A percentile compares a stretch with the other conserved stretches of the same genome.
These are phyloP conservation scores for Cardiocondyla obscurior DNA, from an alignment of 1,140 invertebrate species.

Conservation along the genomic window DNA sequence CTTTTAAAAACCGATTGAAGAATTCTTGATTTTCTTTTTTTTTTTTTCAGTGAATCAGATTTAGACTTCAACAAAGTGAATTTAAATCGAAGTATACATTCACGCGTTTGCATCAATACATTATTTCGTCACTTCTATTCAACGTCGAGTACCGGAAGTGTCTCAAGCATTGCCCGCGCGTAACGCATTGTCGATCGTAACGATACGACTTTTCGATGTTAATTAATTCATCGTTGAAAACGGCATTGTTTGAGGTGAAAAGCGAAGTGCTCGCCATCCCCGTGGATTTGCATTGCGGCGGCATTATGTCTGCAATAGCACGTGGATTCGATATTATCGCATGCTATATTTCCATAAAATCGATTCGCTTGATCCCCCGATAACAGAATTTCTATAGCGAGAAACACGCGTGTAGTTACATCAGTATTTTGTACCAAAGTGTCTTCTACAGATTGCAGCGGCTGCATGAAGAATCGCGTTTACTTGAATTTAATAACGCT, in stretches of 20 bases:
- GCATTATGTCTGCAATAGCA: neutral
- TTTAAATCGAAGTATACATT: neutral
- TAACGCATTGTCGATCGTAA: slow-evolving; percentile 19
- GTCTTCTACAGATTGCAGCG: neutral
- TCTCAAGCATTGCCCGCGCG: neutral
- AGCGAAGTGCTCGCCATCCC: neutral
- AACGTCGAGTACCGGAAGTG: neutral
- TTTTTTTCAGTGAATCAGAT: no score
- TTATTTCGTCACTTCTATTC: neutral
- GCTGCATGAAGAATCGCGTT: neutral
- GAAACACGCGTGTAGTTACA: neutral
- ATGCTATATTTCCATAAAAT: slow-evolving; percentile 35
- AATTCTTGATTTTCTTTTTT: no score
- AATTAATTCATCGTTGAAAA: slow-evolving; percentile 29
- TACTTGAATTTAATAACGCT: neutral
- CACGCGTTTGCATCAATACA: no score
- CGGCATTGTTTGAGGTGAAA: slow-evolving; percentile 25
- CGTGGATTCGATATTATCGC: slow-evolving; percentile 21
- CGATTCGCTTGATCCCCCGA: slow-evolving; percentile 19
- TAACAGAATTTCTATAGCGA: neutral
- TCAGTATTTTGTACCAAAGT: neutral
- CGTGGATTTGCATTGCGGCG: slow-evolving; percentile 16
- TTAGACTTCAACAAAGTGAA: neutral
- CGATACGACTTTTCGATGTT: neutral
- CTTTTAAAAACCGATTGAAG: no score